A percentile compares a stretch with the other conserved stretches of the same genome.
phyloP scores from a whole-genome alignment of 1,140 invertebrate species.

The Cyphomyrmex costatus region DNA sequence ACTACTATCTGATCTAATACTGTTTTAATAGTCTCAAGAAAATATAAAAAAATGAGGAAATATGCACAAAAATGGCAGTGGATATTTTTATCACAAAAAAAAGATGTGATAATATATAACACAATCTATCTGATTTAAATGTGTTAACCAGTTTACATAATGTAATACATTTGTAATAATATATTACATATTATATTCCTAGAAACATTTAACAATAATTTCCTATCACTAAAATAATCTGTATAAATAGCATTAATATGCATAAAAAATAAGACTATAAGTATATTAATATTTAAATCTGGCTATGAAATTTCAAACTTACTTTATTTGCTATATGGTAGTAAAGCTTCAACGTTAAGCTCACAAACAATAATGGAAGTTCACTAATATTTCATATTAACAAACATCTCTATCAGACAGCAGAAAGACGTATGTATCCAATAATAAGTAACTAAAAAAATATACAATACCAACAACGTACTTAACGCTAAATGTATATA shows the following conservation, averaged over 20 bases:
- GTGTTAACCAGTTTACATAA: neutral
- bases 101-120: constrained; percentile 1
- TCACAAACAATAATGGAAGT: constrained; percentile 69
- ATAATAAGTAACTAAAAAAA: constrained; percentile 70
- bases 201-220: constrained; percentile 45
- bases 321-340: constrained; percentile 62
- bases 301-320: constrained; percentile 73
- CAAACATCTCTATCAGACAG: constrained; percentile 44
- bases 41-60: constrained; percentile 12
- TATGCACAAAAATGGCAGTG: constrained; percentile 50
- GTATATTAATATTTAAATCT: constrained; percentile 61
- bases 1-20: constrained; percentile 29
- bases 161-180: neutral
- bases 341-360: constrained; percentile 69
- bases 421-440: constrained; percentile 43
- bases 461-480: constrained; percentile 67
- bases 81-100: constrained; percentile 38
- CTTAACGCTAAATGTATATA: constrained; percentile 64
- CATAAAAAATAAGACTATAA: constrained; percentile 39
- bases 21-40: constrained; percentile 31
- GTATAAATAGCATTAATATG: constrained; percentile 57
- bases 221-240: constrained; percentile 50
- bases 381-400: constrained; percentile 29
- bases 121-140: constrained; percentile 17
- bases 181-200: constrained; percentile 14